A percentile compares a stretch with the other conserved stretches of the same genome.
phyloP scores from a whole-genome alignment of 2,797 vertebrate genomes.

The Enteromius mattozi region DNA sequence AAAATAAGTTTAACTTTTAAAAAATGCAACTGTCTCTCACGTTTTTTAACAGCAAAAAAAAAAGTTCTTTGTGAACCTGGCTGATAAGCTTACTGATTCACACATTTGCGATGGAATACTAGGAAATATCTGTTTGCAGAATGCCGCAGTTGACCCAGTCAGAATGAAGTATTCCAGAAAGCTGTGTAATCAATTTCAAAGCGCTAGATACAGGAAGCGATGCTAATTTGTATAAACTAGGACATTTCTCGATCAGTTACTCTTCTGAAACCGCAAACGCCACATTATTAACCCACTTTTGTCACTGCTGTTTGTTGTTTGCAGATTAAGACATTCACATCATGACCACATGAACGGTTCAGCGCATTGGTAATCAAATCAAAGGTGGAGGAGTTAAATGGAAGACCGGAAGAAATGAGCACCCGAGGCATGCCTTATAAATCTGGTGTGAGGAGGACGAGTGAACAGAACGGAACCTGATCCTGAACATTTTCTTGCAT shows the following conservation, averaged over 20 bases:
- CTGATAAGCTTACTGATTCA: neutral
- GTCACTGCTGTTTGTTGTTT: conserved; percentile 51
- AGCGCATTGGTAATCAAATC: conserved; percentile 69
- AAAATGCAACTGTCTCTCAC: neutral
- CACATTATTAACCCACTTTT: neutral
- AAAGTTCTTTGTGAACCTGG: neutral
- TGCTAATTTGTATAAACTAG: neutral
- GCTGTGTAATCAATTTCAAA: neutral
- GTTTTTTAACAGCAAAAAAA: neutral
- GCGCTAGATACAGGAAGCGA: neutral
- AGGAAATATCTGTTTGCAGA: neutral
- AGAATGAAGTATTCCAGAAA: neutral
- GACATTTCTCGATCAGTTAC: neutral
- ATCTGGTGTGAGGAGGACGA: conserved; percentile 83
- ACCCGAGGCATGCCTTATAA: conserved; percentile 97
- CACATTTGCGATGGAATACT: neutral
- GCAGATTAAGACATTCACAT: conserved; percentile 74
- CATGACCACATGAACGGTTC: conserved; percentile 75
- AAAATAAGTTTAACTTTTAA: neutral
- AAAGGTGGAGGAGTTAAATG: conserved; percentile 63
- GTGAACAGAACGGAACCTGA: conserved; percentile 78
- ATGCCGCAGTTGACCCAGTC: neutral
- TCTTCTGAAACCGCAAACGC: neutral
- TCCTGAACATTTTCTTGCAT: conserved; percentile 88
- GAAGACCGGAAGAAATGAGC: conserved; percentile 70